Percentiles rank a stretch among this genome's conserved stretches.
These are phyloP conservation scores for Rotaria socialis DNA, from an alignment of 2,888 invertebrate genomes.

Conservation along the genomic window DNA sequence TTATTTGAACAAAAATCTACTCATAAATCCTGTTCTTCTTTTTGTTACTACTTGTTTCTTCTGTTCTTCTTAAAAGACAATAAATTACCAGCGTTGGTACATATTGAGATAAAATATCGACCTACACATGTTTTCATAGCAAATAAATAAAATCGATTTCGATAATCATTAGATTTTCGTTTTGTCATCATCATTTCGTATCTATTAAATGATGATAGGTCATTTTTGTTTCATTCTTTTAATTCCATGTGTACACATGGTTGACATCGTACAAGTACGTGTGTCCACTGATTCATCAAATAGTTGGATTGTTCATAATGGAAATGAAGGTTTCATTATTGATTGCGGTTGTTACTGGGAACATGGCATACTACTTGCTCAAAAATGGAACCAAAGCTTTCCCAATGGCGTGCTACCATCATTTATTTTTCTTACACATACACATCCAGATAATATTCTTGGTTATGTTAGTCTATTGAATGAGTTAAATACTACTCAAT, in stretches of 20 bases:
- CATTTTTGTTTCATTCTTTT: neutral
- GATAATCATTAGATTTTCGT: neutral
- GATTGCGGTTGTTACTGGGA: slow-evolving; percentile 34
- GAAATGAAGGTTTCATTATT: slow-evolving; percentile 34
- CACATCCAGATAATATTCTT: slow-evolving; percentile 6
- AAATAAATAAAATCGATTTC: slow-evolving; percentile 16
- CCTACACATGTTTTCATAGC: neutral
- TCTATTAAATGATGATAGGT: neutral
- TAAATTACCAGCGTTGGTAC: neutral
- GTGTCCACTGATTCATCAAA: neutral
- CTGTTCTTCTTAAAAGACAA: neutral
- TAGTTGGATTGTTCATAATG: slow-evolving; percentile 21
- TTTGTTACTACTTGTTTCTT: neutral
- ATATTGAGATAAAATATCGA: neutral
- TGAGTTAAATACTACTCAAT: neutral
- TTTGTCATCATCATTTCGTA: neutral
- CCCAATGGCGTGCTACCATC: neutral
- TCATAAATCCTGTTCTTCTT: neutral
- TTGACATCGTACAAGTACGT: neutral
- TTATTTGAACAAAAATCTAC: no score
- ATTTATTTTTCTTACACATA: slow-evolving; percentile 19
- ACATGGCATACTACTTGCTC: neutral
- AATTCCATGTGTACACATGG: neutral
- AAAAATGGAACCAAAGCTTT: neutral
- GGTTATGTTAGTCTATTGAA: neutral